phyloP scores from a whole-genome alignment of 2,888 invertebrate genomes.

The Papilio protenor region DNA sequence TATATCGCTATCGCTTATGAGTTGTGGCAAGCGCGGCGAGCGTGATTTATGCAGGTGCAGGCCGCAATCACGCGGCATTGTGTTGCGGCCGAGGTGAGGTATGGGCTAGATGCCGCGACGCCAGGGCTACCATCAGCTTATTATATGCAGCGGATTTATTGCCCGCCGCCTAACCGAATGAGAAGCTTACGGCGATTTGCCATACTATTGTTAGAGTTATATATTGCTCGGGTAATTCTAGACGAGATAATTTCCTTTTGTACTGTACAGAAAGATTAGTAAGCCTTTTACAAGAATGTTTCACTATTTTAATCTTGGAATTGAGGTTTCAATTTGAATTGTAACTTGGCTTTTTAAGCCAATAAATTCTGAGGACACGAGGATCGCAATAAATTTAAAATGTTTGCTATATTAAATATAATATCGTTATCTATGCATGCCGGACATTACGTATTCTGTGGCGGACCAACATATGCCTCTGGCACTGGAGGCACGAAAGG shows the following conservation, averaged over 20 bases:
- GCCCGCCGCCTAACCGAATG: slow-evolving; percentile 41
- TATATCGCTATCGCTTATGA: slow-evolving; percentile 42
- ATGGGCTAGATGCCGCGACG: slow-evolving; percentile 46
- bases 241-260: slow-evolving; percentile 40
- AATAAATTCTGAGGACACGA: background rate
- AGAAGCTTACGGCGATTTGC: slow-evolving; percentile 43
- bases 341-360: background rate
- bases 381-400: background rate
- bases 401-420: background rate
- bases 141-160: slow-evolving; percentile 44
- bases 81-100: slow-evolving; percentile 57
- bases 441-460: slow-evolving; percentile 31
- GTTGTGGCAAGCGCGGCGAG: slow-evolving; percentile 51
- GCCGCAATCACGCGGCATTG: slow-evolving; percentile 76
- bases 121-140: slow-evolving; percentile 41
- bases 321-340: background rate
- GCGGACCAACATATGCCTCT: slow-evolving; percentile 34
- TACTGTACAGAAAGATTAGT: slow-evolving; percentile 8
- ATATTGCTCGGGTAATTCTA: slow-evolving; percentile 40
- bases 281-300: background rate
- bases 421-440: background rate
- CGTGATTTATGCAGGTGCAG: slow-evolving; percentile 76
- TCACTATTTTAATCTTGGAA: background rate
- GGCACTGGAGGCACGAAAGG: slow-evolving; percentile 20
- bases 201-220: slow-evolving; percentile 42